Evolutionary conservation across 2,888 invertebrate species (phyloP).

Genomic region (Pammene fasciana): DNA sequence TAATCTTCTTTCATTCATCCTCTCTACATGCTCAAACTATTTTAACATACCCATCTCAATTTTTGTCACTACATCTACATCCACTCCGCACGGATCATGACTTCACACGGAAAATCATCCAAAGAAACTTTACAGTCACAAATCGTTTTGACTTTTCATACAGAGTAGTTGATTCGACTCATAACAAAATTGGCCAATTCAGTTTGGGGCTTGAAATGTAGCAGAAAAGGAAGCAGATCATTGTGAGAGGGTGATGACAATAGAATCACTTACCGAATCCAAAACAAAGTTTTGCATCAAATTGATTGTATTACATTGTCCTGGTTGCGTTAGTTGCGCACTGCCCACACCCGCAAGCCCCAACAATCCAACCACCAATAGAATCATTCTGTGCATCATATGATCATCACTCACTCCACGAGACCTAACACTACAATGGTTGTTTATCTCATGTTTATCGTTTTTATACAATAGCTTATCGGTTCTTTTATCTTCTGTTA

Average conservation of each 20-base stretch:
- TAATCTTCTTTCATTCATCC: too few relatives aligned
- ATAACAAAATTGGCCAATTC: too few relatives aligned
- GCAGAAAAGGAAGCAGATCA: not conserved
- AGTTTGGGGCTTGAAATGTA: not conserved
- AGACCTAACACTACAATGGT: constrained; percentile 58
- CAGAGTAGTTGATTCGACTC: too few relatives aligned
- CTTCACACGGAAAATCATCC: too few relatives aligned
- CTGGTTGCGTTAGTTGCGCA: constrained; percentile 24
- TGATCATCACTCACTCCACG: constrained; percentile 47
- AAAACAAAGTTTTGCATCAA: constrained; percentile 30
- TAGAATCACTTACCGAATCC: constrained; percentile 25
- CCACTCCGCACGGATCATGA: too few relatives aligned
- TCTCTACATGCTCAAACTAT: too few relatives aligned
- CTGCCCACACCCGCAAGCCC: constrained; percentile 21
- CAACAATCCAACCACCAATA: constrained; percentile 19
- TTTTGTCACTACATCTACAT: too few relatives aligned
- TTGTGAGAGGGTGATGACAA: not conserved
- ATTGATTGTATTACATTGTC: constrained; percentile 26
- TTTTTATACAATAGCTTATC: constrained; percentile 66
- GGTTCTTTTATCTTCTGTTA: constrained; percentile 33
- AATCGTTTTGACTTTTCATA: too few relatives aligned
- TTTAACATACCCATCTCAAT: too few relatives aligned
- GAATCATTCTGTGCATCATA: constrained; percentile 30
- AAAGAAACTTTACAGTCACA: too few relatives aligned
- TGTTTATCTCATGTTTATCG: constrained; percentile 51